Percentiles rank a stretch among this genome's conserved stretches.
These are phyloP conservation scores for Hyperoodon ampullatus DNA, from an alignment of 2,113 vertebrate genomes.

Conservation along the genomic window DNA sequence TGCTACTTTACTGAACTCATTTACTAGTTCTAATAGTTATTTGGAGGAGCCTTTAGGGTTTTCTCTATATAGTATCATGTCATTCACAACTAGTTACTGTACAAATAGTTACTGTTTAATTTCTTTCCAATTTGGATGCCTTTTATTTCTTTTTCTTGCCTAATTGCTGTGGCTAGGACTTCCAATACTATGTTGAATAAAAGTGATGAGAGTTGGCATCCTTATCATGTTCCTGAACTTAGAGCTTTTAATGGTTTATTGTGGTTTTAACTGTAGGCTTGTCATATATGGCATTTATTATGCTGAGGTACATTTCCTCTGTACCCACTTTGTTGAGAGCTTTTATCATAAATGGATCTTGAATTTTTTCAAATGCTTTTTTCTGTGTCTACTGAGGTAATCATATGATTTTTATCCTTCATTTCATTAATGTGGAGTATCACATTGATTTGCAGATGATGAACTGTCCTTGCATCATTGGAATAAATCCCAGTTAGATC, in stretches of 20 bases:
- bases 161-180: not conserved
- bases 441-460: no score
- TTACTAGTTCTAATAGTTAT: not conserved
- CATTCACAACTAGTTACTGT: not conserved
- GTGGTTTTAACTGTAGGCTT: not conserved
- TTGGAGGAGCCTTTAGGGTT: not conserved
- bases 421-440: no score
- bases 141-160: not conserved
- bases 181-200: not conserved
- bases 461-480: no score
- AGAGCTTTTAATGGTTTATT: not conserved
- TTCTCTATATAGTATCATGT: not conserved
- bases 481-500: no score
- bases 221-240: not conserved
- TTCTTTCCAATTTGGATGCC: not conserved
- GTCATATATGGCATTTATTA: not conserved
- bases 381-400: no score
- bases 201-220: not conserved
- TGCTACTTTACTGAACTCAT: not conserved
- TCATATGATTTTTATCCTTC: no score
- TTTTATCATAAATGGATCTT: no score
- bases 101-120: not conserved
- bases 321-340: no score
- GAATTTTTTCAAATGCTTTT: no score
- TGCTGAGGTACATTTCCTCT: not conserved